phyloP scores from a whole-genome alignment of 2,797 vertebrate genomes.

The Myoxocephalus aenaeus region DNA sequence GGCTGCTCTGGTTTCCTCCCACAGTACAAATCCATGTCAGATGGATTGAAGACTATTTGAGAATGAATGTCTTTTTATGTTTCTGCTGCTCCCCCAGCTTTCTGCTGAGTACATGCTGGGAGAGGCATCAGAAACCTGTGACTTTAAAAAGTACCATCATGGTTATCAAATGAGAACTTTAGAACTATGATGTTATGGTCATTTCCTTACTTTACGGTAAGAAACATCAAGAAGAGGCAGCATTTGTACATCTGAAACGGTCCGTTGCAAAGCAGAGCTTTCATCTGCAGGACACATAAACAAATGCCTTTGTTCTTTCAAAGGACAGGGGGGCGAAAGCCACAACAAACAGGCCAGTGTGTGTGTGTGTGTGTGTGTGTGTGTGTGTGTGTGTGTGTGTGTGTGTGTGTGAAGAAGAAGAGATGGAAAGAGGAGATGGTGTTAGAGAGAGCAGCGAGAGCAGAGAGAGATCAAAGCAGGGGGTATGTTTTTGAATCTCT shows the following conservation, averaged over 20 bases:
- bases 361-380: slow-evolving; percentile 39
- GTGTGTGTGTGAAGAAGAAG: slow-evolving; percentile 42
- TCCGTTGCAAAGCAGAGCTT: slow-evolving; percentile 66
- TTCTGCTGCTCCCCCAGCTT: slow-evolving; percentile 1
- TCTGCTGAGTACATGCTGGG: slow-evolving; percentile 14
- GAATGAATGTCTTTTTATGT: slow-evolving; percentile 28
- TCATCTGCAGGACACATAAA: slow-evolving; percentile 72
- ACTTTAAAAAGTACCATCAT: slow-evolving; percentile 41
- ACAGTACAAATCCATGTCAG: slow-evolving; percentile 9
- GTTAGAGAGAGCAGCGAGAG: slow-evolving; percentile 33
- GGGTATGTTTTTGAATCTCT: slow-evolving; percentile 68
- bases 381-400: slow-evolving; percentile 39
- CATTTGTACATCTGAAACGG: slow-evolving; percentile 63
- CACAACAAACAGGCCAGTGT: slow-evolving; percentile 66
- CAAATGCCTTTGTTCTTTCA: slow-evolving; percentile 78
- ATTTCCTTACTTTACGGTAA: neutral
- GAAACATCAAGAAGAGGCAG: slow-evolving; percentile 9
- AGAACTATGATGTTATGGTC: neutral
- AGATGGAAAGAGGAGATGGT: slow-evolving; percentile 36
- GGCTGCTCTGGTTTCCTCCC: slow-evolving; percentile 13
- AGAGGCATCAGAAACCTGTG: slow-evolving; percentile 38
- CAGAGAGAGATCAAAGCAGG: slow-evolving; percentile 70
- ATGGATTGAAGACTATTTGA: neutral
- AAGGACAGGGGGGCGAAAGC: slow-evolving; percentile 68
- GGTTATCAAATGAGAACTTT: slow-evolving; percentile 2